A percentile compares a stretch with the other conserved stretches of the same genome.
Conservation (phyloP, 2,797 vertebrate genomes). For the Microtus agrestis region DNA sequence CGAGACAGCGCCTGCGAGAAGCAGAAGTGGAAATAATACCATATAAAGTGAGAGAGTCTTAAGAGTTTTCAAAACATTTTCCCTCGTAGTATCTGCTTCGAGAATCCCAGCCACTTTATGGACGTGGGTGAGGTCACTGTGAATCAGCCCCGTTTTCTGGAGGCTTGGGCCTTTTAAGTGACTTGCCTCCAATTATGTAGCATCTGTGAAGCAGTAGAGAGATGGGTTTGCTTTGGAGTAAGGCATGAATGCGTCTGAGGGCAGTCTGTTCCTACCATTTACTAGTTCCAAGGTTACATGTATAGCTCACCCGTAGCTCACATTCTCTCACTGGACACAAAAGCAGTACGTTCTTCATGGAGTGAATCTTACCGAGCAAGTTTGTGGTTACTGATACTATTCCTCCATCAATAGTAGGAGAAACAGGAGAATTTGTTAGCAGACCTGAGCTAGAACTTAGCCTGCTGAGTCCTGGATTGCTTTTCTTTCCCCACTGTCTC, state of each 20-base stretch:
- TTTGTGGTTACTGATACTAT: background rate
- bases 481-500: background rate
- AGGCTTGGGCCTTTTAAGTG: background rate
- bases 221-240: background rate
- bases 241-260: background rate
- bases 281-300: background rate
- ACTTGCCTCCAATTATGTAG: background rate
- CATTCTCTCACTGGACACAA: background rate
- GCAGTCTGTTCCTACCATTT: background rate
- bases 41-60: background rate
- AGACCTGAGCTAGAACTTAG: background rate
- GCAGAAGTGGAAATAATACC: constrained; percentile 59
- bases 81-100: background rate
- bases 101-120: background rate
- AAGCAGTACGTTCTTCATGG: background rate
- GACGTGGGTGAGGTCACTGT: background rate
- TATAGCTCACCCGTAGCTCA: background rate
- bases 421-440: background rate
- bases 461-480: background rate
- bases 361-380: background rate
- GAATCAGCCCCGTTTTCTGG: background rate
- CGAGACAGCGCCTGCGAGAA: constrained; percentile 52
- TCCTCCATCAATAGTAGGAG: background rate
- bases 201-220: background rate
- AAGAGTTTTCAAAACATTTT: constrained; percentile 58